Evolutionary conservation across 2,113 vertebrate species (phyloP).

Genomic region (Muntiacus muntjak): DNA sequence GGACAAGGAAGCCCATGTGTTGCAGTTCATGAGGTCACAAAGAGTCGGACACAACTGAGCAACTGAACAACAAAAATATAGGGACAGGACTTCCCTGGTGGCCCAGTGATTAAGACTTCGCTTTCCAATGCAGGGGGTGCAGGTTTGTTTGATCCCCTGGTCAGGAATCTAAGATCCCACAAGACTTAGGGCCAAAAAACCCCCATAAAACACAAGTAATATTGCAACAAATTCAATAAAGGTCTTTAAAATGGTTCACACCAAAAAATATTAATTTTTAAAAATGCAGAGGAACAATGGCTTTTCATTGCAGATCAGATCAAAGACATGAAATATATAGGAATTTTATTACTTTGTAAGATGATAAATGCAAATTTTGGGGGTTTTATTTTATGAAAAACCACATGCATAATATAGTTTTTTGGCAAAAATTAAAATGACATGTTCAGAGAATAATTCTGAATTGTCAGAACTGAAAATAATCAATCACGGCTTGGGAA

Average conservation of each 20-base stretch:
- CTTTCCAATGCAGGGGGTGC: background rate
- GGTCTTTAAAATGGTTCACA: background rate
- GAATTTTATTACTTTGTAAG: background rate
- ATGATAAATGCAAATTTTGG: background rate
- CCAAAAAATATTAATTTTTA: background rate
- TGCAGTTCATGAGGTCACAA: background rate
- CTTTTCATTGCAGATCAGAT: background rate
- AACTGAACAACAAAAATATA: background rate
- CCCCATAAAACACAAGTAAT: background rate
- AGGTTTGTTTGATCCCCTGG: rapidly evolving
- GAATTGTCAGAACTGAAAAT: background rate
- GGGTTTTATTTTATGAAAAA: background rate
- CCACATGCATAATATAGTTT: background rate
- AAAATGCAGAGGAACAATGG: background rate
- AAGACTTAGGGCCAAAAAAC: background rate
- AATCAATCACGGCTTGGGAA: background rate
- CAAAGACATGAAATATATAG: background rate
- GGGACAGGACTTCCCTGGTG: background rate
- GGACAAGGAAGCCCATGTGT: background rate
- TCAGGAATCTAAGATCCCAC: background rate
- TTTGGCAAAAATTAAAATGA: slow-evolving; percentile 28
- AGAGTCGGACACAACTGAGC: background rate
- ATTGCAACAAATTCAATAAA: background rate
- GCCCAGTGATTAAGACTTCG: background rate
- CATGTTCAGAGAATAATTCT: background rate